Evolutionary conservation across 1,140 invertebrate genomes (phyloP).

Genomic region (Bacillus rossius): DNA sequence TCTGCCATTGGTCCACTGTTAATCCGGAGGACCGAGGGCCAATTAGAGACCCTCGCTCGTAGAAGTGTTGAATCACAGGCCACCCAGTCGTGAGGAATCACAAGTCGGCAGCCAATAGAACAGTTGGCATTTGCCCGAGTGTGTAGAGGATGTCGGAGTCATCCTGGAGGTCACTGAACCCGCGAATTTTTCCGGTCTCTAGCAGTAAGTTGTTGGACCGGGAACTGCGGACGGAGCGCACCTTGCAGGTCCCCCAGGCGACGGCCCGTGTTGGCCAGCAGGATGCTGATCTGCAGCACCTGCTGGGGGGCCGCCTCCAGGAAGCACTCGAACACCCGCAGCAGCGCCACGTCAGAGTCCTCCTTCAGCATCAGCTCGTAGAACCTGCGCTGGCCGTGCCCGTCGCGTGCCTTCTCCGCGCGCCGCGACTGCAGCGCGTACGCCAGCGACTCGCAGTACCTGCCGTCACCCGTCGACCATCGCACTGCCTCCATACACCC

Average conservation of each 20-base stretch:
- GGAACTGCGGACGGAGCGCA: too few species aligned
- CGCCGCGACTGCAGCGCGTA: constrained; percentile 49
- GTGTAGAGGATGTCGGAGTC: too few species aligned
- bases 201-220: too few species aligned
- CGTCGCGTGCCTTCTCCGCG: constrained; percentile 41
- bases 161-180: too few species aligned
- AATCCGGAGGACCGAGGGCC: too few species aligned
- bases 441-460: constrained; percentile 56
- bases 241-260: constrained; percentile 23
- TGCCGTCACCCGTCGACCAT: constrained; percentile 21
- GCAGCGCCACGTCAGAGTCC: constrained; percentile 75
- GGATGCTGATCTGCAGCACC: constrained; percentile 71
- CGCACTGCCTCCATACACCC: background rate
- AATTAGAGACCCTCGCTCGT: too few species aligned
- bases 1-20: too few species aligned
- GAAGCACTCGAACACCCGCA: constrained; percentile 86
- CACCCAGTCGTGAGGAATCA: too few species aligned
- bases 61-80: too few species aligned
- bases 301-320: constrained; percentile 85
- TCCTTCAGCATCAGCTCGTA: constrained; percentile 75
- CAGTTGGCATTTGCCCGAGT: too few species aligned
- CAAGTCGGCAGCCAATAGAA: too few species aligned
- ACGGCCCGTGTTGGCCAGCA: constrained; percentile 44
- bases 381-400: constrained; percentile 50
- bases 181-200: too few species aligned